Conservation (phyloP, 1,140 invertebrate species). For the Babylonia areolata region DNA sequence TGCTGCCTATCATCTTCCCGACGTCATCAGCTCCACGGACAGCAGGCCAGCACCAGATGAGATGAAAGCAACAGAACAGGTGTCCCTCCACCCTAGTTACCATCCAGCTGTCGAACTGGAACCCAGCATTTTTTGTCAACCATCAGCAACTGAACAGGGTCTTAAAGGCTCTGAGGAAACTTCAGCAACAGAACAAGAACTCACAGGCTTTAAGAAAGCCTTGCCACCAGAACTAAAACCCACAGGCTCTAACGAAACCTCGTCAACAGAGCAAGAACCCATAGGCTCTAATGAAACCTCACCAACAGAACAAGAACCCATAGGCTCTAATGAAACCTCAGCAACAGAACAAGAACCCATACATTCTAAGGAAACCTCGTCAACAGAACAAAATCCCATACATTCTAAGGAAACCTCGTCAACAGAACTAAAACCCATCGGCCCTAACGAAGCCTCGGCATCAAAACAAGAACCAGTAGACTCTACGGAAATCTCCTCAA, state of each 20-base stretch:
- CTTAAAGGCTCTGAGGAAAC: too few relatives aligned
- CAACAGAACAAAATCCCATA: background rate
- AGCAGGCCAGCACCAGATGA: too few relatives aligned
- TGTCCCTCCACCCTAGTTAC: background rate
- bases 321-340: background rate
- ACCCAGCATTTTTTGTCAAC: background rate
- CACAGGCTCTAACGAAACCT: too few relatives aligned
- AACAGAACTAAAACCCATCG: background rate
- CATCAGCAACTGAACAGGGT: too few relatives aligned
- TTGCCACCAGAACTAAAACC: too few relatives aligned
- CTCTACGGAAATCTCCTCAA: too few relatives aligned
- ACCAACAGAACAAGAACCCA: background rate
- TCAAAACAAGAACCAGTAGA: too few relatives aligned
- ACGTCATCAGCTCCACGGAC: too few relatives aligned
- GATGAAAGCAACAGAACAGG: background rate
- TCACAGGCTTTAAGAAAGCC: too few relatives aligned
- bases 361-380: background rate
- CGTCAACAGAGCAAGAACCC: background rate
- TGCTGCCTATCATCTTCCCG: too few relatives aligned
- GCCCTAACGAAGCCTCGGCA: too few relatives aligned
- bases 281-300: background rate
- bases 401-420: background rate
- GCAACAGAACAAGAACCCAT: background rate
- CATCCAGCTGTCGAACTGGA: background rate
- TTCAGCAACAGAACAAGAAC: background rate